Conservation (phyloP, 2,797 vertebrate genomes). For the Ctenochaetus hawaiiensis region DNA sequence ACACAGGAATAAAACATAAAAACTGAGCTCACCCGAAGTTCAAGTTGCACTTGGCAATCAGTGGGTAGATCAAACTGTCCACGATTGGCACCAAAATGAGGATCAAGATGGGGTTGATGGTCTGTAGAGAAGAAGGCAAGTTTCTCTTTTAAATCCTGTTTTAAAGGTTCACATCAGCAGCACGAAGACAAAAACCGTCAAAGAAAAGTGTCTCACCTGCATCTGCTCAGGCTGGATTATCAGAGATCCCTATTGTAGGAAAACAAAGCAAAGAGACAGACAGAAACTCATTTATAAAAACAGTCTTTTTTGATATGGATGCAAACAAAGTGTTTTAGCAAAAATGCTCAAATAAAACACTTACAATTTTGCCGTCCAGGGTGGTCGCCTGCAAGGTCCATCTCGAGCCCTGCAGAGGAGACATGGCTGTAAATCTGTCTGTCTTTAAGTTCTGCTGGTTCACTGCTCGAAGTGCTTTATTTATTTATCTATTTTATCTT, state of each 20-base stretch:
- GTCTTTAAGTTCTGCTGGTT: too few relatives aligned
- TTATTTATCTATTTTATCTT: too few relatives aligned
- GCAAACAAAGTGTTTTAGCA: neutral
- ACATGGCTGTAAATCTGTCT: neutral
- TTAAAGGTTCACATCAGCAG: neutral
- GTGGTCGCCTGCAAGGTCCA: constrained; percentile 97
- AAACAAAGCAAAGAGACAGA: constrained; percentile 4
- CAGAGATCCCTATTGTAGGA: constrained; percentile 84
- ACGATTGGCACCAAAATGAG: constrained; percentile 90
- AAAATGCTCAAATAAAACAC: constrained; percentile 59
- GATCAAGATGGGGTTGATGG: constrained; percentile 94
- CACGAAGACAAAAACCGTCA: neutral
- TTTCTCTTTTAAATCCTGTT: neutral
- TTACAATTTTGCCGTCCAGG: constrained; percentile 93
- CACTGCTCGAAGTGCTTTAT: neutral
- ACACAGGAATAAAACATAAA: neutral
- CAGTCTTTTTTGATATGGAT: neutral
- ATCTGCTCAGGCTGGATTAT: constrained; percentile 94
- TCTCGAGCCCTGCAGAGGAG: constrained; percentile 90
- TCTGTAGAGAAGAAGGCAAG: constrained; percentile 78
- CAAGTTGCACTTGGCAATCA: constrained; percentile 91
- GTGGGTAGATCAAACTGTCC: constrained; percentile 89
- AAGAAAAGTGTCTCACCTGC: constrained; percentile 87
- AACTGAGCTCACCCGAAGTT: constrained; percentile 91
- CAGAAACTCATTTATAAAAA: neutral